Evolutionary conservation across 1,140 invertebrate species (phyloP).

Genomic region (Panonychus citri): DNA sequence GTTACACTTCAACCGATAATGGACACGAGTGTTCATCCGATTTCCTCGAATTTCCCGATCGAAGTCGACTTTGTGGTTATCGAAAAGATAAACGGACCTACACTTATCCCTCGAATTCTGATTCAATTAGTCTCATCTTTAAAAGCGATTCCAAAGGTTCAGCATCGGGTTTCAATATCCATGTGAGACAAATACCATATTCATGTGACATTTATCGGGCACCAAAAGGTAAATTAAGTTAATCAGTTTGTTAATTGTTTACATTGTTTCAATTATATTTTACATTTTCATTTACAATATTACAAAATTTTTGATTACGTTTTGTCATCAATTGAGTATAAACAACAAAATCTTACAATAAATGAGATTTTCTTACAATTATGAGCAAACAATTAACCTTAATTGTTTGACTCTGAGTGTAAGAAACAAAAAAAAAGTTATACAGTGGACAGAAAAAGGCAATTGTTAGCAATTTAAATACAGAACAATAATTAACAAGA

Average conservation of each 20-base stretch:
- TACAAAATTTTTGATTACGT: too few relatives aligned
- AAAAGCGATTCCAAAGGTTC: constrained; percentile 11
- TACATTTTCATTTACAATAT: too few relatives aligned
- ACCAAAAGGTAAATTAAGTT: neutral
- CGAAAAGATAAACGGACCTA: constrained; percentile 6
- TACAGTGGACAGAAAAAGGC: too few relatives aligned
- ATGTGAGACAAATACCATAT: constrained; percentile 12
- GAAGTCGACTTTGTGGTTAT: constrained; percentile 9
- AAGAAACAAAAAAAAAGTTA: too few relatives aligned
- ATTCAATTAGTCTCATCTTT: constrained; percentile 11
- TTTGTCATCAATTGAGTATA: too few relatives aligned
- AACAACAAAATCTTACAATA: too few relatives aligned
- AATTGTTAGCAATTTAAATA: too few relatives aligned
- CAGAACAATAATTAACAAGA: too few relatives aligned
- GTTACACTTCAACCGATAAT: neutral
- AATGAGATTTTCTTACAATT: too few relatives aligned
- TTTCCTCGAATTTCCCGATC: constrained; percentile 14
- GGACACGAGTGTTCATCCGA: constrained; percentile 9
- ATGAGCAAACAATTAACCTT: too few relatives aligned
- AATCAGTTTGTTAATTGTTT: too few relatives aligned
- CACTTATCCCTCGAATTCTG: constrained; percentile 5
- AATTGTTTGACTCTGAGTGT: too few relatives aligned
- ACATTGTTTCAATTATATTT: neutral
- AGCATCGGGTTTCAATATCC: constrained; percentile 14
- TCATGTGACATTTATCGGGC: constrained; percentile 8